A percentile compares a stretch with the other conserved stretches of the same genome.
These are phyloP conservation scores for Corythornis cristatus DNA, from an alignment of 2,113 vertebrate species.

Conservation along the genomic window DNA sequence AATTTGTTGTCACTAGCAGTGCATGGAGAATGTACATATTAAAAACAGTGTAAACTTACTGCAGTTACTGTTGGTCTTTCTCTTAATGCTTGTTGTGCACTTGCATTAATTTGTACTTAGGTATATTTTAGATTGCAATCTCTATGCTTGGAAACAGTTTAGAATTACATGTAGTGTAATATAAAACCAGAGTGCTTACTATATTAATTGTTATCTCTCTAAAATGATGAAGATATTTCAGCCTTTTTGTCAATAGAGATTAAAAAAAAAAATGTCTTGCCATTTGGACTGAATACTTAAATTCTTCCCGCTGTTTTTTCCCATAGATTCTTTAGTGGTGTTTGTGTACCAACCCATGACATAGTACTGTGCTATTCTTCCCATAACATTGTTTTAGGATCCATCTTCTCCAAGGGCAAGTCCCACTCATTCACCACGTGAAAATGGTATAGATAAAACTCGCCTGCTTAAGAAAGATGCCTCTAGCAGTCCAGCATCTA, in stretches of 20 bases:
- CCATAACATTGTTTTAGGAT: constrained; percentile 68
- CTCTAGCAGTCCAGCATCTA: constrained; percentile 86
- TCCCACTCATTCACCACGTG: constrained; percentile 83
- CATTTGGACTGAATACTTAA: neutral
- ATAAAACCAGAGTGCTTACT: neutral
- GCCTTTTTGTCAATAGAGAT: neutral
- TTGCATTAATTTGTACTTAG: neutral
- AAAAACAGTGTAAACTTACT: neutral
- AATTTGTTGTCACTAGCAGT: neutral
- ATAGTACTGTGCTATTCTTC: neutral
- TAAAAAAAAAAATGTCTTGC: neutral
- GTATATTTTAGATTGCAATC: neutral
- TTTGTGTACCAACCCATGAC: neutral
- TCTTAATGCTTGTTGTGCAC: rapidly evolving
- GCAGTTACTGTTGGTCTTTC: neutral
- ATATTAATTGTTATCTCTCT: neutral
- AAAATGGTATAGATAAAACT: constrained; percentile 85
- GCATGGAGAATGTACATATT: rapidly evolving
- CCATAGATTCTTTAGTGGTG: neutral
- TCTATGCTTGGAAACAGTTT: neutral
- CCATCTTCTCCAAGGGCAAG: constrained; percentile 84
- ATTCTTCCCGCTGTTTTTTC: neutral
- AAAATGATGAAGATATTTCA: neutral
- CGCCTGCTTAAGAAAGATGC: constrained; percentile 85
- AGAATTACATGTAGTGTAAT: neutral